Conservation (phyloP, 2,888 invertebrate genomes). For the Schizotus pectinicornis region DNA sequence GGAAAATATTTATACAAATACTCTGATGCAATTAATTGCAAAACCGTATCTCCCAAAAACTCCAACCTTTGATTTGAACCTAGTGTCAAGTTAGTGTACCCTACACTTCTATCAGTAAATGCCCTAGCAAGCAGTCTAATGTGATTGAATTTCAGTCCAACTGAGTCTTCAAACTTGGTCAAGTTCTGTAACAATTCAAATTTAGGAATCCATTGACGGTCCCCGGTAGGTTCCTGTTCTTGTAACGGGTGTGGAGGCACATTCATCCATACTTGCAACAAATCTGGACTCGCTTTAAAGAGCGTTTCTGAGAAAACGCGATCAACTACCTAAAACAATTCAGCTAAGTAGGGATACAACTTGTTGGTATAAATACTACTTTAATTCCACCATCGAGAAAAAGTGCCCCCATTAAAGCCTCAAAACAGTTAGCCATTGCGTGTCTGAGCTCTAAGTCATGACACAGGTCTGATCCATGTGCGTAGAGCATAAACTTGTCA, state of each 20-base stretch:
- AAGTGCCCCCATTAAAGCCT: slow-evolving; percentile 96
- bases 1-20: slow-evolving; percentile 98
- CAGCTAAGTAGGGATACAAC: too few species aligned
- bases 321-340: slow-evolving; percentile 71
- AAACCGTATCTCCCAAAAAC: slow-evolving; percentile 96
- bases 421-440: slow-evolving; percentile 99
- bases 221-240: slow-evolving; percentile 92
- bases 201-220: slow-evolving; percentile 88
- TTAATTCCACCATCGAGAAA: slow-evolving; percentile 92
- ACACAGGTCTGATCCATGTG: slow-evolving; percentile 97
- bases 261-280: slow-evolving; percentile 84
- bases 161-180: slow-evolving; percentile 85
- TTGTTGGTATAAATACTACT: slow-evolving; percentile 50
- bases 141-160: slow-evolving; percentile 87
- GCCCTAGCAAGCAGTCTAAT: slow-evolving; percentile 93
- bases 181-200: slow-evolving; percentile 87
- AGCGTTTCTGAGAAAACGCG: slow-evolving; percentile 82
- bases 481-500: slow-evolving; percentile 95
- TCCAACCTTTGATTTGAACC: slow-evolving; percentile 98
- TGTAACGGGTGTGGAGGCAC: slow-evolving; percentile 92
- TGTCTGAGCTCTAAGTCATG: slow-evolving; percentile 95
- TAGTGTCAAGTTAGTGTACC: slow-evolving; percentile 93
- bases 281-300: slow-evolving; percentile 70
- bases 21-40: slow-evolving; percentile 96
- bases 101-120: slow-evolving; percentile 95